Base-by-base conservation (phyloP, 2,797 vertebrate species). In the Discoglossus pictus region DNA sequence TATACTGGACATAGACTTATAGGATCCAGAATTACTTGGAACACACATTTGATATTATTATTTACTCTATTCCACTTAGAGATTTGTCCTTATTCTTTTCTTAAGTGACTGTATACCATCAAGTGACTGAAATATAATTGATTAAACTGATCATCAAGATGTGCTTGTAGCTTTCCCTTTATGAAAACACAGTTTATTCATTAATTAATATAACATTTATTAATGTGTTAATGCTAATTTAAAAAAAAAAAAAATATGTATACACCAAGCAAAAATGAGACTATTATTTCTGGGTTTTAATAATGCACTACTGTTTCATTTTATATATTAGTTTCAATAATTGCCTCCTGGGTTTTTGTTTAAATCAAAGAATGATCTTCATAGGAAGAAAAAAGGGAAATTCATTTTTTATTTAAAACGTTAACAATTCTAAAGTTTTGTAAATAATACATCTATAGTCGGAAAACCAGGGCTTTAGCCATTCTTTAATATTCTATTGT, bases 301-400 rank as follows among this genome's bases (percentile, higher is more conserved):
- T 66, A 35, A 44, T 43, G 64, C 16, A 12, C 31, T 12, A 21
- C 44, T 58, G 53, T 43, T 58, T 50, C 25, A 21, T 12, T 31
- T 39, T n/a, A n/a, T n/a, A n/a, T n/a, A n/a, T n/a, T n/a, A n/a
- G 46, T 56, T 50, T 64, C 47, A 24, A 52, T 54, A 64, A 64
- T 38, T 12, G 38, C 43, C 43, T 43, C 42, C 43, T 39, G 64
- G 52, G 44, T 35, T 48, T 40, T 21, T 16, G n/a, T n/a, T 8
- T 31, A 31, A 31, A 31, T 31, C 27, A 31, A 31, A 15, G 27
- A 51, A 21, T 2, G 6, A 7, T 3, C 20, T 53, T 12, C 39
- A 39, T 40, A 43, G 40, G 31, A 25, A 52, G 46, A 16, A 52
- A 52, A 40, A 9, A 15, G 31, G 51, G 31, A 35, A 42, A 58